Base-by-base conservation (phyloP, 1,140 invertebrate genomes). In the Papilio glaucus region DNA sequence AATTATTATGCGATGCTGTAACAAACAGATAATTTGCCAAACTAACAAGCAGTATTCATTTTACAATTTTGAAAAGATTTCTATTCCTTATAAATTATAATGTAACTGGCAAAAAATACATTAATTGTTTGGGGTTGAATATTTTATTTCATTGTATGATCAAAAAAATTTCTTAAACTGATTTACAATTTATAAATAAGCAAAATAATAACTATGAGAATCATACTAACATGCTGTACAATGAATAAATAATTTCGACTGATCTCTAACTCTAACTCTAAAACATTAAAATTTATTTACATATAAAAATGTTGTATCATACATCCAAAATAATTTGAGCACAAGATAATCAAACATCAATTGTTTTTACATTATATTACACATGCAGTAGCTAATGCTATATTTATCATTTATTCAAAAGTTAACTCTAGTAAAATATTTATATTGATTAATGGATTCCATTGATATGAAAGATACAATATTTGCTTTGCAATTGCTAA, bases 21-120 rank as follows among this genome's bases (percentile, higher is more conserved):
- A 69, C 67, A 69, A 69, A 69, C 67, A 69, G 67, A 69, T 45
- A 69, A 69, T 69, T 69, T 69, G 67, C 67, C 67, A 69, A 69
- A 69, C 63, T 45, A 68, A 68, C 67, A 53, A 69, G 67, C 24
- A 10, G 18, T 53, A 45, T 33, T 69, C 38, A n/a, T 53, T 8
- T 69, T 69, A 53, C 5, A 69, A 69, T 53, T 69, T 69, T 49
- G 67, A 53, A 69, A 37, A 53, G 13, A 49, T 37, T 15, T 45
- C 24, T 21, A 42, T 42, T 57, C 24, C 29, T 33, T 69, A 68
- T 26, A 49, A 68, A 29, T 49, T 49, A 26, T 33, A 41, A 53
- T 53, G 29, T 53, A 45, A 45, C 37, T 69, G 67, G 67, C 67
- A 69, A 69, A 69, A 53, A 69, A 69, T 69, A 53, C 67, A 69